phyloP scores from a whole-genome alignment of 2,113 vertebrate species.

The Callipepla californica region DNA sequence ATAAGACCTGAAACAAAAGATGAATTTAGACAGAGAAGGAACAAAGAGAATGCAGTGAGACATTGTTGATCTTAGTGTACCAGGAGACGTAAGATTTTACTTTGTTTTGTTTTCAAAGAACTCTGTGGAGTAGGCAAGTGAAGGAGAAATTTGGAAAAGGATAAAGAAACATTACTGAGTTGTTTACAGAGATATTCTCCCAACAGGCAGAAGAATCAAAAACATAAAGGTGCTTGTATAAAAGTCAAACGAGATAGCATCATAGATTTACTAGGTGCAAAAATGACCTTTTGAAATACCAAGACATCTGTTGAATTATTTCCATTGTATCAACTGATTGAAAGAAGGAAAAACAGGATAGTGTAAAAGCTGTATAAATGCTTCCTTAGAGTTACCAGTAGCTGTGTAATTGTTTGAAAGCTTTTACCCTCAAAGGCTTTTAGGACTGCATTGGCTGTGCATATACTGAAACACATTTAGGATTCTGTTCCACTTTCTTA shows the following conservation, averaged over 20 bases:
- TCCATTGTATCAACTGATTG: neutral
- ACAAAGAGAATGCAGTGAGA: conserved; percentile 24
- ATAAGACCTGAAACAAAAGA: conserved; percentile 25
- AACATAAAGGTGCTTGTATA: conserved; percentile 3
- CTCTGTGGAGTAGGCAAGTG: neutral
- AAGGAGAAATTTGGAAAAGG: conserved; percentile 21
- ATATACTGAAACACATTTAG: neutral
- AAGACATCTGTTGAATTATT: neutral
- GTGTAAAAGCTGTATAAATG: neutral
- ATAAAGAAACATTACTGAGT: conserved; percentile 23
- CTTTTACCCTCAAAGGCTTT: neutral
- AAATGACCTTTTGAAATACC: conserved; percentile 63
- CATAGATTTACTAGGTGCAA: conserved; percentile 24
- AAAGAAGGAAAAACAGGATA: neutral
- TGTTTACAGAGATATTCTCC: conserved; percentile 30
- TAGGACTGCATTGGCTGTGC: neutral
- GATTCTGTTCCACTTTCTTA: neutral
- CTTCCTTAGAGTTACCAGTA: neutral
- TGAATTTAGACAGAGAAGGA: neutral
- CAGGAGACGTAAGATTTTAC: neutral
- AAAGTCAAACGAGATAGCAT: conserved; percentile 50
- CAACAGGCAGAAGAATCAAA: neutral
- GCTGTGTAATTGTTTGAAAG: neutral
- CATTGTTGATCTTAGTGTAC: neutral
- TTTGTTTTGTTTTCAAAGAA: conserved; percentile 31